phyloP scores from a whole-genome alignment of 2,888 invertebrate species.

The Oscheius onirici region DNA sequence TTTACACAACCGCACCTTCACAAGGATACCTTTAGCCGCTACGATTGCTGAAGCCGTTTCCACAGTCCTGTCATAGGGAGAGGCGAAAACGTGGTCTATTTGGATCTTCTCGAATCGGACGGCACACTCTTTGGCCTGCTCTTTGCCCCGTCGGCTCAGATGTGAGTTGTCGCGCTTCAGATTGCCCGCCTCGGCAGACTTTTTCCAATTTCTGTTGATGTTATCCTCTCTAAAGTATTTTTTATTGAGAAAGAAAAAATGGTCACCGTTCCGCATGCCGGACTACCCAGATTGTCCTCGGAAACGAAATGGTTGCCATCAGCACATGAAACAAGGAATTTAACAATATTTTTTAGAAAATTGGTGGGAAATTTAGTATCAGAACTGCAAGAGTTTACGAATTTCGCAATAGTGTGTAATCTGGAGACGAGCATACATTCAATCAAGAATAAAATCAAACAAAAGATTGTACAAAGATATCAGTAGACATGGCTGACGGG shows the following conservation, averaged over 20 bases:
- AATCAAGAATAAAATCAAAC: no score
- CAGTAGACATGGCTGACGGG: no score
- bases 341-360: no score
- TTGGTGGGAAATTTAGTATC: no score
- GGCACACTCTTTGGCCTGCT: slow-evolving; percentile 62
- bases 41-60: slow-evolving; percentile 63
- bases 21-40: slow-evolving; percentile 49
- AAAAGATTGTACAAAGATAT: no score
- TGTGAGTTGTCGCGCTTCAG: slow-evolving; percentile 65
- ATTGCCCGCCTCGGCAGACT: slow-evolving; percentile 34
- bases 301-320: slow-evolving; percentile 40
- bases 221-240: slow-evolving; percentile 49
- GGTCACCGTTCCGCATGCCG: slow-evolving; percentile 67
- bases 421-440: no score
- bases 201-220: slow-evolving; percentile 48
- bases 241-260: slow-evolving; percentile 13
- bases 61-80: slow-evolving; percentile 68
- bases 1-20: no score
- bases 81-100: slow-evolving; percentile 63
- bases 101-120: slow-evolving; percentile 55
- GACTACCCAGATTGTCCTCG: slow-evolving; percentile 65
- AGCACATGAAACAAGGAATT: no score
- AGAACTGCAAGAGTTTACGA: no score
- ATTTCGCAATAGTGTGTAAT: no score
- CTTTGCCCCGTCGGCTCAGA: slow-evolving; percentile 58